Percentiles rank a stretch among this genome's conserved stretches.
These are phyloP conservation scores for Drosophila parabipectinata DNA, from an alignment of 1,140 invertebrate genomes.

Conservation along the genomic window DNA sequence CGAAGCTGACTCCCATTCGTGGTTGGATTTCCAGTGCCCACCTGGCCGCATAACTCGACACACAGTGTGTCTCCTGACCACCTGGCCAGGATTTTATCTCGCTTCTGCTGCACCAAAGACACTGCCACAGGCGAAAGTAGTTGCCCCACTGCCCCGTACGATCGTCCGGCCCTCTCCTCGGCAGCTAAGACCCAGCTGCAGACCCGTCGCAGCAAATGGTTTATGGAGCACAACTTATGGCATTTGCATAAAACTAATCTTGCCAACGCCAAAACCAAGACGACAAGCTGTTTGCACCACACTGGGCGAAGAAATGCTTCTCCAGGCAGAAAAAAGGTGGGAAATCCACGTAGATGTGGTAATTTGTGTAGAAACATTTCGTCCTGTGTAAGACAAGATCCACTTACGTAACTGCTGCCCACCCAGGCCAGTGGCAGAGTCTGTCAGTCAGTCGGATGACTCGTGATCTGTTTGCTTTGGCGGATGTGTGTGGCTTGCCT, in stretches of 20 bases:
- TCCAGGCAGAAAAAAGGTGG: too few relatives aligned
- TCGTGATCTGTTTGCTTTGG: slow-evolving; percentile 74
- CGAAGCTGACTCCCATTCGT: too few relatives aligned
- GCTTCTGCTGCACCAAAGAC: slow-evolving; percentile 14
- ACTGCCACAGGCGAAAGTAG: slow-evolving; percentile 64
- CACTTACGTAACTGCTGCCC: slow-evolving; percentile 62
- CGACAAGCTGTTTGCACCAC: slow-evolving; percentile 35
- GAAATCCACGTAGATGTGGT: background rate
- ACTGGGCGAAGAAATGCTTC: background rate
- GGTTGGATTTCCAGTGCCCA: slow-evolving; percentile 27
- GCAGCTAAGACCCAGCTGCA: slow-evolving; percentile 29
- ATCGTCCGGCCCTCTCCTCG: too few relatives aligned
- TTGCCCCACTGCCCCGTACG: slow-evolving; percentile 36
- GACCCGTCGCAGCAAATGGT: slow-evolving; percentile 36
- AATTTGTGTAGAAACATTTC: background rate
- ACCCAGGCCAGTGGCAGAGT: slow-evolving; percentile 6
- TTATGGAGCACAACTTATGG: slow-evolving; percentile 74
- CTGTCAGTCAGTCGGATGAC: slow-evolving; percentile 51
- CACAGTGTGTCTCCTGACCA: slow-evolving; percentile 45
- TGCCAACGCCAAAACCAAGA: slow-evolving; percentile 52
- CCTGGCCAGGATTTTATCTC: slow-evolving; percentile 48
- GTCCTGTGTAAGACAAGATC: slow-evolving; percentile 4
- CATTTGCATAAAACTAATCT: slow-evolving; percentile 81
- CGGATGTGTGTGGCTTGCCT: slow-evolving; percentile 26
- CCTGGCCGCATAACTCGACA: slow-evolving; percentile 45